Evolutionary conservation across 2,888 invertebrate genomes (phyloP).

Genomic region (Eupeodes latifasciatus): DNA sequence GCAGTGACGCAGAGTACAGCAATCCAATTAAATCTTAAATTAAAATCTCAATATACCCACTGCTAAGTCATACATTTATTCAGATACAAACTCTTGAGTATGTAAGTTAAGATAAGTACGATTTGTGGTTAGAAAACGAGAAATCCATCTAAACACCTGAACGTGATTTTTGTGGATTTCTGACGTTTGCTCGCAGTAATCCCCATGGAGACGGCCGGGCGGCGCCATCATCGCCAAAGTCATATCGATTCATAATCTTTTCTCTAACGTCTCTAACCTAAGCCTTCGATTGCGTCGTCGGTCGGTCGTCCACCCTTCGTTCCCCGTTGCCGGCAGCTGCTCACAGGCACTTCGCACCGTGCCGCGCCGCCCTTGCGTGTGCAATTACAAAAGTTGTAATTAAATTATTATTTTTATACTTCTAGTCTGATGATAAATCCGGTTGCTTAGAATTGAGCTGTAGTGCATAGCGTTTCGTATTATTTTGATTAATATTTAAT

Average conservation of each 20-base stretch:
- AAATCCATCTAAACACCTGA: constrained; percentile 25
- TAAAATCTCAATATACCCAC: constrained; percentile 40
- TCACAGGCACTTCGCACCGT: no score
- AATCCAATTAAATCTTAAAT: constrained; percentile 45
- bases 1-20: constrained; percentile 29
- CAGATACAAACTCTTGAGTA: no score
- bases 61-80: constrained; percentile 26
- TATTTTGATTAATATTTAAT: constrained; percentile 18
- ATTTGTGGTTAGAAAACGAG: constrained; percentile 5
- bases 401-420: constrained; percentile 35
- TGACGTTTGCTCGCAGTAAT: constrained; percentile 14
- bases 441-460: constrained; percentile 11
- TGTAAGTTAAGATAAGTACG: not conserved
- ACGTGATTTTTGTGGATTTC: constrained; percentile 38
- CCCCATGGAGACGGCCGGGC: constrained; percentile 41
- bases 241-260: constrained; percentile 42
- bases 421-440: constrained; percentile 25
- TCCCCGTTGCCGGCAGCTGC: no score
- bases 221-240: constrained; percentile 41
- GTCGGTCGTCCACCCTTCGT: not conserved
- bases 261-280: constrained; percentile 6
- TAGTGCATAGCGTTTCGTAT: constrained; percentile 30
- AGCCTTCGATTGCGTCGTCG: constrained; percentile 14
- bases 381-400: constrained; percentile 44
- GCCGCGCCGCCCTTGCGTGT: not conserved